Conservation (phyloP, 2,113 vertebrate genomes). For the Semicossyphus pulcher region DNA sequence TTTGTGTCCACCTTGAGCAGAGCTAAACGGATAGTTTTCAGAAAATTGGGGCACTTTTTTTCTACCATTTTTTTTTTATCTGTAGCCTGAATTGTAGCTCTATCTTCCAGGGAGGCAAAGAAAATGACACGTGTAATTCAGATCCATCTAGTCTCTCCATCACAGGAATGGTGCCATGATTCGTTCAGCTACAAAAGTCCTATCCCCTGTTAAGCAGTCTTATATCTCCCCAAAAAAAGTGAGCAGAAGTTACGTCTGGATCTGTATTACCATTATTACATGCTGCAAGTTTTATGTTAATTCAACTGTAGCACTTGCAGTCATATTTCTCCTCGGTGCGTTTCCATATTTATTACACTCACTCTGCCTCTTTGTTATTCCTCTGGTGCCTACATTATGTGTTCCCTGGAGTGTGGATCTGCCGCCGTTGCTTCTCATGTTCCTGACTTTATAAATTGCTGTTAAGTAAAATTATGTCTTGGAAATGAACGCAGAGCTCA, state of each 20-base stretch:
- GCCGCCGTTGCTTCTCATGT: constrained; percentile 22
- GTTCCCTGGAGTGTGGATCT: constrained; percentile 23
- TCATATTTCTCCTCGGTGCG: constrained; percentile 42
- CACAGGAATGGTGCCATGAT: constrained; percentile 23
- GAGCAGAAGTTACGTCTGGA: constrained; percentile 10
- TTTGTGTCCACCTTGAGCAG: constrained; percentile 55
- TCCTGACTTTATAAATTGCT: constrained; percentile 29
- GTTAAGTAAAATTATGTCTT: constrained; percentile 34
- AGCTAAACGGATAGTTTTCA: constrained; percentile 43
- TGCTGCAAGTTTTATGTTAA: constrained; percentile 37
- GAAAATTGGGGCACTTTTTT: constrained; percentile 56
- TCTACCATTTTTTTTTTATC: background rate
- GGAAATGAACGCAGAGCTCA: constrained; percentile 32
- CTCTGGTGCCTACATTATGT: constrained; percentile 24
- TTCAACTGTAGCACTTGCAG: constrained; percentile 13
- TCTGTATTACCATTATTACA: constrained; percentile 33
- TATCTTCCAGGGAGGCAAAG: constrained; percentile 36
- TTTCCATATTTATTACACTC: constrained; percentile 45
- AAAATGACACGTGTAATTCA: constrained; percentile 46
- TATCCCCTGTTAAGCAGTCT: constrained; percentile 5
- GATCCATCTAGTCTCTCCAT: constrained; percentile 30
- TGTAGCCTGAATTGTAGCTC: constrained; percentile 33
- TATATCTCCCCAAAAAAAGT: constrained; percentile 42
- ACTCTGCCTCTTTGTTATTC: constrained; percentile 34
- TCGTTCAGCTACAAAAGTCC: constrained; percentile 38